These are phyloP conservation scores for Tachysurus vachellii DNA, from an alignment of 2,113 vertebrate species.

Conservation along the genomic window DNA sequence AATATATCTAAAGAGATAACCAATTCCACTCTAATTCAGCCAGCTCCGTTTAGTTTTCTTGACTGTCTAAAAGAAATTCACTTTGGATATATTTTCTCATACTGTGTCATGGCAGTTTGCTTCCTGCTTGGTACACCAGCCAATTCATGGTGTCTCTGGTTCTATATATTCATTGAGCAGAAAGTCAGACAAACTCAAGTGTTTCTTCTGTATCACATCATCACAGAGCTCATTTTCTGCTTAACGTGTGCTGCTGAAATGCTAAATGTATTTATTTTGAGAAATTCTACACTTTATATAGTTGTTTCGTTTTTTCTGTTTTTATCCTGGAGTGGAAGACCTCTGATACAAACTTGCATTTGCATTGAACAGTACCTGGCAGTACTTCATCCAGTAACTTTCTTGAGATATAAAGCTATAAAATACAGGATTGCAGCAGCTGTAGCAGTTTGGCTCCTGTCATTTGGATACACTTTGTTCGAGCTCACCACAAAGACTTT, in stretches of 20 bases:
- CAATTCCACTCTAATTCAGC: neutral
- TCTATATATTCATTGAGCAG: neutral
- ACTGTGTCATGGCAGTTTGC: neutral
- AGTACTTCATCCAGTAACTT: constrained; percentile 40
- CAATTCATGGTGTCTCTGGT: constrained; percentile 34
- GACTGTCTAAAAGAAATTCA: neutral
- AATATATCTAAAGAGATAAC: neutral
- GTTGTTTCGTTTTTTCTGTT: neutral
- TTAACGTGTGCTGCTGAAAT: neutral
- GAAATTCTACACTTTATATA: neutral
- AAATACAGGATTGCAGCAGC: constrained; percentile 28
- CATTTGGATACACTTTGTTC: neutral
- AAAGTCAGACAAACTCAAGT: constrained; percentile 3
- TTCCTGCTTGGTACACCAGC: constrained; percentile 30
- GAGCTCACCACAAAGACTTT: rapidly evolving
- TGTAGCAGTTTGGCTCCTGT: neutral
- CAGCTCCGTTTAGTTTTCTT: neutral
- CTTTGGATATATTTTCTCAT: constrained; percentile 2
- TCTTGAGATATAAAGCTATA: constrained; percentile 33
- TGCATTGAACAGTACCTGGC: constrained; percentile 41
- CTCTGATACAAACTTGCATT: constrained; percentile 36
- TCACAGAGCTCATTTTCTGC: neutral
- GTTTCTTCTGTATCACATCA: neutral
- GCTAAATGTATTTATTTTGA: neutral
- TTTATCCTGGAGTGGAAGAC: constrained; percentile 19